Base-by-base conservation (phyloP, 2,888 invertebrate species). In the Neoascia interrupta region DNA sequence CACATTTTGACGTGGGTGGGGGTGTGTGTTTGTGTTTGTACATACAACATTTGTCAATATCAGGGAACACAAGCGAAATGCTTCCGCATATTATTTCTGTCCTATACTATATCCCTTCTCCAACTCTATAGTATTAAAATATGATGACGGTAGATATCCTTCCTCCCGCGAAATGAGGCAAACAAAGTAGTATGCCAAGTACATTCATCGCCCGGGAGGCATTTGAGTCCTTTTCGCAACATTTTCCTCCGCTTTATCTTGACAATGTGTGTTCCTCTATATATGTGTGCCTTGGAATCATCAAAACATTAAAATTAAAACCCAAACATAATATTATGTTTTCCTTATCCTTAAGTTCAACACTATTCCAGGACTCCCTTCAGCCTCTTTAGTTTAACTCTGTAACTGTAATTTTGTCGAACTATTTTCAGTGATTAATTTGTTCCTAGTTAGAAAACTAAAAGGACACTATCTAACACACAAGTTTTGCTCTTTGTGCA, bases 171-270 rank as follows among this genome's bases (percentile, higher is more conserved):
- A 61, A 61, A 56, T 36, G 39, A 63, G 41, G 41, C 54, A 49
- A 53, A 54, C 47, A 63, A 63, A 70, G 54, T 43, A 53, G 23
- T 31, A 53, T 61, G 70, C 54, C 70, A 63, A 72, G 47, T 53
- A 63, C 63, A 72, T 63, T 63, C 63, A 56, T 63, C 36, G 72
- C 63, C 63, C 47, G 47, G 37, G n/a, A 72, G 72, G 72, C 45
- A 72, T 54, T 72, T 63, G 70, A 39, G 72, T 63, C 54, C 54
- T 63, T 53, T 61, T 70, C 45, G 11, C 41, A 23, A 37, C 37
- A 63, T 49, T 3, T 51, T 10, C 8, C 10, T 36, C 21, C 11
- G 13, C 16, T 6, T 26, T 18, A 0, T 10, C 13, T 31, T 8
- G 13, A 34, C 6, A 1, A 11, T 41, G 21, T 11, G 4, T 13